Evolutionary conservation across 1,140 invertebrate species (phyloP).

Genomic region (Calycopis cecrops): DNA sequence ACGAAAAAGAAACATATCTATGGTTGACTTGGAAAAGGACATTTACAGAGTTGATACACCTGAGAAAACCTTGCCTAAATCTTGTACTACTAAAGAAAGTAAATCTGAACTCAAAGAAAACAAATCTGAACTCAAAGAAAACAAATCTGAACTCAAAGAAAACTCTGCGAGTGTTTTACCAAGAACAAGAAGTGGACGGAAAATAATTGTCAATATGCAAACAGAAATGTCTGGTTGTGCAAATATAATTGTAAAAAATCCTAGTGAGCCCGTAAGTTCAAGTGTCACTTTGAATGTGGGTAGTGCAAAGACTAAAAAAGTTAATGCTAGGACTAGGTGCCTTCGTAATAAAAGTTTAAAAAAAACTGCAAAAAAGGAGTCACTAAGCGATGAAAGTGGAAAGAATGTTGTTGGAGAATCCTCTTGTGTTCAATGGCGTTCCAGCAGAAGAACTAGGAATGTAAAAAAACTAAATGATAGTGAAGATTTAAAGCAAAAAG

Average conservation of each 20-base stretch:
- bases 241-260: conserved; percentile 41
- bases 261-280: conserved; percentile 44
- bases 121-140: too few species aligned
- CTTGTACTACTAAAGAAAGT: conserved; percentile 30
- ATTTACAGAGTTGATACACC: conserved; percentile 18
- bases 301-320: conserved; percentile 22
- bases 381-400: conserved; percentile 1
- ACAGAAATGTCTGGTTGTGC: conserved; percentile 36
- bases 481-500: conserved; percentile 27
- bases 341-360: conserved; percentile 17
- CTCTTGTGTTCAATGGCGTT: conserved; percentile 2
- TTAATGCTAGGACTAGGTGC: conserved; percentile 19
- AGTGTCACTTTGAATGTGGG: conserved; percentile 47
- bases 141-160: conserved; percentile 43
- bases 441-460: conserved; percentile 11
- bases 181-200: conserved; percentile 52
- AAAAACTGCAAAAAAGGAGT: neutral
- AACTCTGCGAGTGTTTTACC: conserved; percentile 40
- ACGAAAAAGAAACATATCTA: conserved; percentile 34
- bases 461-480: conserved; percentile 17
- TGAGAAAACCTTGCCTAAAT: conserved; percentile 26
- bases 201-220: conserved; percentile 31
- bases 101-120: conserved; percentile 47
- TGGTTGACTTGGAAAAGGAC: conserved; percentile 18
- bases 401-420: conserved; percentile 1